Evolutionary conservation across 1,140 invertebrate genomes (phyloP).

Genomic region (Cotesia vestalis): DNA sequence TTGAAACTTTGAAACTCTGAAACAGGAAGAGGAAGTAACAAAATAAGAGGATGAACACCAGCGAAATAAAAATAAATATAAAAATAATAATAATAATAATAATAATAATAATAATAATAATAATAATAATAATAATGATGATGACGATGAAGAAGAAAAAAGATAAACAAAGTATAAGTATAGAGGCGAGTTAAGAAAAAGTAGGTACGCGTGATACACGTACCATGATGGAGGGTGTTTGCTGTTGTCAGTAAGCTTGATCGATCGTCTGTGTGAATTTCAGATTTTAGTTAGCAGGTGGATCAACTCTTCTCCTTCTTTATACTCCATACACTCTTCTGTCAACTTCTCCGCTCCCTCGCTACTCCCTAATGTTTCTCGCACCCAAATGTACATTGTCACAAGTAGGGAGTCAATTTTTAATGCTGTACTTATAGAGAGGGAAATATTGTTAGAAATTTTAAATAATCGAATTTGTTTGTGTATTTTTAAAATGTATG

Average conservation of each 20-base stretch:
- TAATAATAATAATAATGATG: too few species aligned
- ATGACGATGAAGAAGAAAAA: too few species aligned
- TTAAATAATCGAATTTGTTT: too few species aligned
- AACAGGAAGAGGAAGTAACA: conserved; percentile 17
- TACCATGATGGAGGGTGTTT: conserved; percentile 24
- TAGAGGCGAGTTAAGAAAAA: conserved; percentile 21
- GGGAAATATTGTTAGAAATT: too few species aligned
- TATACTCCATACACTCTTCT: not conserved
- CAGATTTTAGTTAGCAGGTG: conserved; percentile 24
- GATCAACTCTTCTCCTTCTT: not conserved
- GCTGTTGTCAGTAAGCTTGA: conserved; percentile 30
- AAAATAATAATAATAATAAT: too few species aligned
- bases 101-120: too few species aligned
- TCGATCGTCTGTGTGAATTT: conserved; percentile 30
- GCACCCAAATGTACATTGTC: too few species aligned
- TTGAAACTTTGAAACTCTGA: conserved; percentile 30
- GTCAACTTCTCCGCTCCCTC: not conserved
- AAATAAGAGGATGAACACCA: conserved; percentile 7
- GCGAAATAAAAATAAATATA: not conserved
- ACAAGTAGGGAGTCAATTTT: too few species aligned
- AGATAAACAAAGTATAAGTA: too few species aligned
- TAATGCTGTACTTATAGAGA: too few species aligned
- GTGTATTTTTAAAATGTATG: too few species aligned
- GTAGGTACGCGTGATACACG: conserved; percentile 30
- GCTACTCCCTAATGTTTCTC: too few species aligned